These are phyloP conservation scores for Drosophila insularis DNA, from an alignment of 1,140 invertebrate species.

Conservation along the genomic window DNA sequence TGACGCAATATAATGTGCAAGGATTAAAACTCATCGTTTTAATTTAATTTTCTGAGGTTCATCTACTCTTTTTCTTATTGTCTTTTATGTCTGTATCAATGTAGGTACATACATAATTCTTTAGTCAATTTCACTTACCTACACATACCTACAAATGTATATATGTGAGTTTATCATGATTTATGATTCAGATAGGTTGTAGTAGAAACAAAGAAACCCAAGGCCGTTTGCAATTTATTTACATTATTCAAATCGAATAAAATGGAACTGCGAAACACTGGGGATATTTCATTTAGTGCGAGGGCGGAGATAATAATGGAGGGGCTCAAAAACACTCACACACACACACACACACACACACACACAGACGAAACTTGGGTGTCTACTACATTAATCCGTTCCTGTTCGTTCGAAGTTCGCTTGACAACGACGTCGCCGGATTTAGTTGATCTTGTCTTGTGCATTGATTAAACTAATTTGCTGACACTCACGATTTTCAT, in stretches of 20 bases:
- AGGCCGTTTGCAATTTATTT: not conserved
- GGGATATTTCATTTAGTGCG: not conserved
- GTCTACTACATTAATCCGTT: not conserved
- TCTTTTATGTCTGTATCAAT: too few species aligned
- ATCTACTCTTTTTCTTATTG: too few species aligned
- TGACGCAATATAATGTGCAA: too few species aligned
- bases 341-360: too few species aligned
- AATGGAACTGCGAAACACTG: too few species aligned
- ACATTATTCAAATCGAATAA: not conserved
- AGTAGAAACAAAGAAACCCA: not conserved
- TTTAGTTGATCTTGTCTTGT: conserved; percentile 4
- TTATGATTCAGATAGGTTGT: not conserved
- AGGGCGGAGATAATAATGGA: not conserved
- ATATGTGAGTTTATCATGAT: too few species aligned
- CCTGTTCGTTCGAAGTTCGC: not conserved
- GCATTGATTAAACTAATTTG: conserved; percentile 14
- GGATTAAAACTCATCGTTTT: too few species aligned
- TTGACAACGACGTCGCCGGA: conserved; percentile 13
- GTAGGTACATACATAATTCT: too few species aligned
- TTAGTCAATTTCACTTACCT: too few species aligned
- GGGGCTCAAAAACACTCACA: not conserved
- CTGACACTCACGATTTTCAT: conserved; percentile 13
- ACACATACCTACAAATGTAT: too few species aligned
- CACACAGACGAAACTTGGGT: not conserved
- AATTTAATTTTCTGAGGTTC: too few species aligned